Evolutionary conservation across 2,797 vertebrate genomes (phyloP), one percentile per base, ranked within the genome.

Genomic region (Catostomus latipinnis): DNA sequence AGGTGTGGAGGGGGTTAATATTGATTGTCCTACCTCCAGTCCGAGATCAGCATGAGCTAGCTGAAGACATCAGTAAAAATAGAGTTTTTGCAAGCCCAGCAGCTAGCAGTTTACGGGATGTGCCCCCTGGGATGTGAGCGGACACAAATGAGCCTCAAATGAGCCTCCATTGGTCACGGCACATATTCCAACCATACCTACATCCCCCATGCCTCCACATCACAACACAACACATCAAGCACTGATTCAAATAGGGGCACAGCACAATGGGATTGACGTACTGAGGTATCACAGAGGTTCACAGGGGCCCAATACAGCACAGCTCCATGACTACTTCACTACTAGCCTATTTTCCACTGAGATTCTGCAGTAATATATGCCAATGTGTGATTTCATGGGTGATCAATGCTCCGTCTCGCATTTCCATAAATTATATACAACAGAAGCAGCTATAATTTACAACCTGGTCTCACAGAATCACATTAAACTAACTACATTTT

Each of bases 281-380:
- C 66, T 68, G 77, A 61, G 85, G 73, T 14, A 60, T 83, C 76
- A 81, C 80, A 80, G 88, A 87, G 82, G 84, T 87, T 88, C 92
- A 85, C 90, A 43, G 1, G 91, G 92, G 92, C 82, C 87, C 86
- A 71, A 90, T 91, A 90, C 91, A 90, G 86, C 87, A 86, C 87
- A 88, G 87, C 89, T 89, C 87, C 88, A 86, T 91, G 93, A 93
- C 92, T 91, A 93, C 91, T 93, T 93, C 93, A 88, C 87, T 79
- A 79, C 85, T 67, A 73, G 85, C 91, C 91, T 89, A 93, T 93
- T 90, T 91, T 86, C 86, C 88, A 87, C 85, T 16, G 78, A 14
- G 65, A 91, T 88, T 89, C 84, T 87, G 73, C 84, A 73, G 87
- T 87, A 90, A 89, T 63, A 54, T 10, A 18, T 65, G 84, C 79